Percentiles rank a stretch among this genome's conserved stretches.
Evolutionary conservation across 2,888 invertebrate species (phyloP).

Genomic region (Pterostichus madidus): DNA sequence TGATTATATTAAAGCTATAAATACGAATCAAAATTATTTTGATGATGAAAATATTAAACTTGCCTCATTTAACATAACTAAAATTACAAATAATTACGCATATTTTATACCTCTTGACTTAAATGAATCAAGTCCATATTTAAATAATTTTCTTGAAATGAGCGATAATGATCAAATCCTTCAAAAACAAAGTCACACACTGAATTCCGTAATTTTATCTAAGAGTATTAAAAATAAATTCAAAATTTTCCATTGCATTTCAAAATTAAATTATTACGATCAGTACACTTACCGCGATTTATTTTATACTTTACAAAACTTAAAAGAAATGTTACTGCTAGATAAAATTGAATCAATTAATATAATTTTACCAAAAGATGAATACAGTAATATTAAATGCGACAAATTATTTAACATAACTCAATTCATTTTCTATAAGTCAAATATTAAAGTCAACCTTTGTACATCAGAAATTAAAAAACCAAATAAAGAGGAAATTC

Average conservation of each 20-base stretch:
- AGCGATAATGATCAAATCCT: too few relatives aligned
- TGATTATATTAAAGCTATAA: too few relatives aligned
- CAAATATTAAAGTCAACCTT: conserved; percentile 64
- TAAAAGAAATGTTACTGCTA: too few relatives aligned
- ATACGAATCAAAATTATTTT: too few relatives aligned
- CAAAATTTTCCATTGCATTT: conserved; percentile 24
- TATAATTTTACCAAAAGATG: conserved; percentile 70
- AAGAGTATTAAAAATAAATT: background rate
- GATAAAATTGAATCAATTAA: conserved; percentile 68
- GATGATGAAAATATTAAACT: too few relatives aligned
- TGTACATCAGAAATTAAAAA: conserved; percentile 64
- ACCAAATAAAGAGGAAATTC: conserved; percentile 70
- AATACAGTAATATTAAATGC: conserved; percentile 72
- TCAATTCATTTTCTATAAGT: conserved; percentile 71
- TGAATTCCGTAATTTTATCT: background rate
- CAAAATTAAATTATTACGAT: background rate
- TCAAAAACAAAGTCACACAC: too few relatives aligned
- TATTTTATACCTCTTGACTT: too few relatives aligned
- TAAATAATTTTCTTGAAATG: too few relatives aligned
- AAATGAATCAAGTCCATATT: too few relatives aligned
- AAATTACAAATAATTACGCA: too few relatives aligned
- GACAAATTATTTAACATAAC: conserved; percentile 70
- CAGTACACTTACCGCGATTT: conserved; percentile 2
- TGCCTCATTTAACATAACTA: too few relatives aligned
- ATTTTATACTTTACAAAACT: too few relatives aligned